These are phyloP conservation scores for Mesitornis unicolor DNA, from an alignment of 2,113 vertebrate species.

Conservation along the genomic window DNA sequence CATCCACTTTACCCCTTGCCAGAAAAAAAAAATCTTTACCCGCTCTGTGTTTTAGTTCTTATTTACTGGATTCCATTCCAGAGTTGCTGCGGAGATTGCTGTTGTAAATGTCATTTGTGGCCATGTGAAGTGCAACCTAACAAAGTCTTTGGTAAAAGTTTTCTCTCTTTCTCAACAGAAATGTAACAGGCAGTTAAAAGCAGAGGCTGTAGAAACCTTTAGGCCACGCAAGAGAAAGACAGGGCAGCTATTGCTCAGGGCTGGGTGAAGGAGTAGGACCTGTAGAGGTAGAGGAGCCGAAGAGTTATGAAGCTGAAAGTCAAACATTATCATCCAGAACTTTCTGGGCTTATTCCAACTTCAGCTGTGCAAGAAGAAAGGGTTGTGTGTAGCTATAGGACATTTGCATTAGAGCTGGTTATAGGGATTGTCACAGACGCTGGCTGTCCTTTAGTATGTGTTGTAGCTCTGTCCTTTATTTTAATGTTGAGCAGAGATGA, in stretches of 20 bases:
- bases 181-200: background rate
- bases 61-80: background rate
- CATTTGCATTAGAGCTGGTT: background rate
- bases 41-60: background rate
- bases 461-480: background rate
- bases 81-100: background rate
- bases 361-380: background rate
- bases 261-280: background rate
- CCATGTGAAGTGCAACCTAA: background rate
- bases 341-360: background rate
- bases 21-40: background rate
- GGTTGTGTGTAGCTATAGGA: background rate
- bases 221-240: background rate
- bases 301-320: background rate
- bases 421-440: background rate
- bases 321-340: background rate
- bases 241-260: background rate
- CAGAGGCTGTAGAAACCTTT: background rate
- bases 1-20: background rate
- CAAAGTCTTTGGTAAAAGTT: background rate
- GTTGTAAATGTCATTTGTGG: background rate
- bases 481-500: background rate
- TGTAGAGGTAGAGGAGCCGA: background rate
- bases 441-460: background rate
- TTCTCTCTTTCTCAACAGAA: background rate